Percentiles rank a stretch among this genome's conserved stretches.
phyloP scores from a whole-genome alignment of 1,140 invertebrate species.

The Dysdera silvatica region DNA sequence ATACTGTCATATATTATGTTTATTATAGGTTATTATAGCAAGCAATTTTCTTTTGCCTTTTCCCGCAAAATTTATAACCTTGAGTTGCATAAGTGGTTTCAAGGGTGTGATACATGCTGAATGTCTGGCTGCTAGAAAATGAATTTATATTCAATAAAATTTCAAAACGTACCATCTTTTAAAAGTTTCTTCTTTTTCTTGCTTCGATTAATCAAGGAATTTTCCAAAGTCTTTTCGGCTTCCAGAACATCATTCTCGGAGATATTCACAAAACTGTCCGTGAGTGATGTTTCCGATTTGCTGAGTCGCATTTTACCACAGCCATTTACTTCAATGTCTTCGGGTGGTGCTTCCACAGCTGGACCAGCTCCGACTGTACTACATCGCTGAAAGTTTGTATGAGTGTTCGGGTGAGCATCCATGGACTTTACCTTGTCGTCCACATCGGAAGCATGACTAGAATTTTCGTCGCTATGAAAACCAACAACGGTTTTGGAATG shows the following conservation, averaged over 20 bases:
- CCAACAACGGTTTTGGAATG: constrained; percentile 26
- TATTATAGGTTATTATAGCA: too few species aligned
- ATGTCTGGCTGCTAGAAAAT: too few species aligned
- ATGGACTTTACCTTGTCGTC: background rate
- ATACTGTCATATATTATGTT: too few species aligned
- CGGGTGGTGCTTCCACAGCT: background rate
- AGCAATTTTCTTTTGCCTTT: too few species aligned
- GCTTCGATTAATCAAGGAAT: background rate
- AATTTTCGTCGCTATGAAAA: constrained; percentile 11
- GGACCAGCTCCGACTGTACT: constrained; percentile 20
- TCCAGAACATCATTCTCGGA: constrained; percentile 50
- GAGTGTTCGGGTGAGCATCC: background rate
- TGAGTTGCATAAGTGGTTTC: too few species aligned
- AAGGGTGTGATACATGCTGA: too few species aligned
- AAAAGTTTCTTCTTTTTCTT: constrained; percentile 30
- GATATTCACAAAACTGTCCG: constrained; percentile 80
- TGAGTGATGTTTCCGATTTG: constrained; percentile 82
- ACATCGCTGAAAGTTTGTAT: constrained; percentile 8
- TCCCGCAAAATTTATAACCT: too few species aligned
- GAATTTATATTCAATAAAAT: too few species aligned
- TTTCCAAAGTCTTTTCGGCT: constrained; percentile 28
- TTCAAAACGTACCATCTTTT: constrained; percentile 15
- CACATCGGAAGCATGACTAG: background rate
- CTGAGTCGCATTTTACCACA: constrained; percentile 46
- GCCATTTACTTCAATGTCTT: background rate